Percentiles rank a stretch among this genome's conserved stretches.
Evolutionary conservation across 2,113 vertebrate species (phyloP).

Genomic region (Pelecanus crispus): DNA sequence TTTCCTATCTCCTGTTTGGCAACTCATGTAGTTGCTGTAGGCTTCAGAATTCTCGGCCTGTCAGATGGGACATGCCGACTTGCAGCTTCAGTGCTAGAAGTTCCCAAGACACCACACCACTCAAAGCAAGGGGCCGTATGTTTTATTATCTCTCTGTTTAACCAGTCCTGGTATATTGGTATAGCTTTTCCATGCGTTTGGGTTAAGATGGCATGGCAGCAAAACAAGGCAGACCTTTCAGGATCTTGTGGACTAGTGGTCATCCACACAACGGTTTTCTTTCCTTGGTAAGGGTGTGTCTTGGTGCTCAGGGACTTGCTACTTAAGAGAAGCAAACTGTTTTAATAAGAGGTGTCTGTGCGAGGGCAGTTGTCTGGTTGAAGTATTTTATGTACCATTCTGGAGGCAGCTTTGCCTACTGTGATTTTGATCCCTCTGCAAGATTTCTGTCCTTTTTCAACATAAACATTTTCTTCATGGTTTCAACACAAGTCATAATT

Average conservation of each 20-base stretch:
- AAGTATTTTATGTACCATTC: not conserved
- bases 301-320: not conserved
- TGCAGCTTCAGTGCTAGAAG: not conserved
- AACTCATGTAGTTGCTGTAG: rapidly evolving
- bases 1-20: not conserved
- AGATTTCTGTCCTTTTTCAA: not conserved
- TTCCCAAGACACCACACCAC: not conserved
- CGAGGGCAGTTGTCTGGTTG: not conserved
- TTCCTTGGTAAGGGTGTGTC: not conserved
- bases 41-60: not conserved
- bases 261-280: rapidly evolving
- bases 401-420: not conserved
- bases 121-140: rapidly evolving
- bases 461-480: not conserved
- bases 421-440: not conserved
- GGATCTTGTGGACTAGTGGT: too few relatives aligned
- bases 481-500: not conserved
- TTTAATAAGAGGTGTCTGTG: not conserved
- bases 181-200: rapidly evolving
- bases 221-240: not conserved
- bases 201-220: not conserved
- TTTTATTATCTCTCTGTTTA: not conserved
- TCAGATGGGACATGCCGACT: rapidly evolving
- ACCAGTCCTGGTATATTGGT: too few relatives aligned
- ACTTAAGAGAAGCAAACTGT: too few relatives aligned